A percentile compares a stretch with the other conserved stretches of the same genome.
phyloP scores from a whole-genome alignment of 2,888 invertebrate genomes.

The Bombylius major region DNA sequence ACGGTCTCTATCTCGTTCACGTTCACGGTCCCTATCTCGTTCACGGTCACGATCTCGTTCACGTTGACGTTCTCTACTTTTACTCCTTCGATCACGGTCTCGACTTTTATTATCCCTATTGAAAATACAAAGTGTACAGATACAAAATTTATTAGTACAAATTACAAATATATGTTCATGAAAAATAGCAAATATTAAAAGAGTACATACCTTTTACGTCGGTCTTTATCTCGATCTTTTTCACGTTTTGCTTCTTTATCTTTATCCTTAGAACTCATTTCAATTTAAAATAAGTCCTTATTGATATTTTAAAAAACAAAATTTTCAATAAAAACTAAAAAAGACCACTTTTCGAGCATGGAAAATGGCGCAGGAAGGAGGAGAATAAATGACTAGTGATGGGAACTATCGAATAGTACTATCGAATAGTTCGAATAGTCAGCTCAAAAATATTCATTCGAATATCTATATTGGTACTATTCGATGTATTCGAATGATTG shows the following conservation, averaged over 20 bases:
- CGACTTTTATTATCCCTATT: constrained; percentile 9
- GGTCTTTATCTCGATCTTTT: constrained; percentile 25
- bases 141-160: background rate
- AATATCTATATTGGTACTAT: too few species aligned
- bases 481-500: too few species aligned
- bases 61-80: constrained; percentile 16
- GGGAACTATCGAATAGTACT: too few species aligned
- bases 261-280: constrained; percentile 19
- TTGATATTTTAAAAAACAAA: too few species aligned
- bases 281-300: background rate
- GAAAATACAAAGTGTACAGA: background rate
- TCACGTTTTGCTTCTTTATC: constrained; percentile 31
- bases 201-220: constrained; percentile 16
- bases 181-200: background rate
- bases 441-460: too few species aligned
- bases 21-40: constrained; percentile 15
- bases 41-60: constrained; percentile 17
- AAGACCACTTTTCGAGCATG: too few species aligned
- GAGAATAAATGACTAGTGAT: too few species aligned
- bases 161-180: background rate
- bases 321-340: too few species aligned
- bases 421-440: too few species aligned
- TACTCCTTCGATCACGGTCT: constrained; percentile 14
- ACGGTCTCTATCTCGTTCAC: constrained; percentile 5
- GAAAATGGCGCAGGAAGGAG: too few species aligned